phyloP scores from a whole-genome alignment of 2,113 vertebrate species.

The Cervus canadensis region DNA sequence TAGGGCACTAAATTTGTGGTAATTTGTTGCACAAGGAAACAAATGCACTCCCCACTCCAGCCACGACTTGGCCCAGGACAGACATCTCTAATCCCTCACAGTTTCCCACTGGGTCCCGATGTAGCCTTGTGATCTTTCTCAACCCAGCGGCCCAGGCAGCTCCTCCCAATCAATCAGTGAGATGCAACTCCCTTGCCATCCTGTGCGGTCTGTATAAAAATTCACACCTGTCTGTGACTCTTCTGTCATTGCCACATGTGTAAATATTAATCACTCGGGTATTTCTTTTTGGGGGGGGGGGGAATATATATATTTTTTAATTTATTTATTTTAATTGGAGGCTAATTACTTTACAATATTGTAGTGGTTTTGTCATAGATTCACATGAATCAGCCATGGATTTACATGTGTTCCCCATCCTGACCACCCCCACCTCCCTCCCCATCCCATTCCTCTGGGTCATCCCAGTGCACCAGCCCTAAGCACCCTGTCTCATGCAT shows the following conservation, averaged over 20 bases:
- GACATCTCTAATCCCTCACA: neutral
- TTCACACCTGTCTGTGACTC: neutral
- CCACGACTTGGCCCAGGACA: neutral
- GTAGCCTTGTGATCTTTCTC: neutral
- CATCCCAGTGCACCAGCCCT: neutral
- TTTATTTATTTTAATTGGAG: neutral
- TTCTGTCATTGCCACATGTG: neutral
- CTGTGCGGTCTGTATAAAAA: neutral
- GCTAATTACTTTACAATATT: neutral
- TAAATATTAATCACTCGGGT: neutral
- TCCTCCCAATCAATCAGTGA: neutral
- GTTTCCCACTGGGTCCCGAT: neutral
- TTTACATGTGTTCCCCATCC: neutral
- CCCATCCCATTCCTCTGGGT: neutral
- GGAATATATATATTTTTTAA: neutral
- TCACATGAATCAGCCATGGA: neutral
- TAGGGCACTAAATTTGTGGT: neutral
- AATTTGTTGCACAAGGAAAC: neutral
- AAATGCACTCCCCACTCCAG: neutral
- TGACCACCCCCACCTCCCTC: neutral
- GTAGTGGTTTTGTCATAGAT: neutral
- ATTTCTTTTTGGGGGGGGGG: accelerated
- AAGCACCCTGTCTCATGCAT: neutral
- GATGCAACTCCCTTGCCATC: neutral
- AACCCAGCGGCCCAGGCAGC: neutral